phyloP scores from a whole-genome alignment of 92 coral and sea anemone species.

The Desmophyllum pertusum region DNA sequence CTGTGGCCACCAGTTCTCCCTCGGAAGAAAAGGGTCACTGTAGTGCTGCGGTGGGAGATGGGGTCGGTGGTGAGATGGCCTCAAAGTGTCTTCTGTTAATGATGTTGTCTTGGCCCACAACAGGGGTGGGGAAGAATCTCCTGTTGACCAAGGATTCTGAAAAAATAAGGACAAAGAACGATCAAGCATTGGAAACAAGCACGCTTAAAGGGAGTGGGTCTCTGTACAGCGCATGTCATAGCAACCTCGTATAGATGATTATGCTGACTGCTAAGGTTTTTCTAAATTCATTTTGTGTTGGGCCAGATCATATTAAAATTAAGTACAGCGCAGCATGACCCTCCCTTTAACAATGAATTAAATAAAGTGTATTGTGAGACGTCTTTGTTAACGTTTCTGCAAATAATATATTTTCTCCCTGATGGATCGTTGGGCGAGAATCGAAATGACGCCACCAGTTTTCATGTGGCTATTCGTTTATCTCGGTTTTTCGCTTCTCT shows the following conservation, averaged over 20 bases:
- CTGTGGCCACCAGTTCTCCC: conserved; percentile 80
- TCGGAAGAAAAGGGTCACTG: conserved; percentile 88
- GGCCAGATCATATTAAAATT: too few species aligned
- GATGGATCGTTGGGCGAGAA: background rate
- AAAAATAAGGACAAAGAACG: background rate
- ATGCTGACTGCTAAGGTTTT: background rate
- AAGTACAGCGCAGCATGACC: too few species aligned
- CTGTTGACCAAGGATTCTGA: conserved; percentile 83
- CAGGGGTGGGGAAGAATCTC: conserved; percentile 80
- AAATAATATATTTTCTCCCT: background rate
- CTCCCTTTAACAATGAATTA: too few species aligned
- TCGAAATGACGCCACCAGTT: background rate
- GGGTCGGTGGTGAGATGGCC: conserved; percentile 66
- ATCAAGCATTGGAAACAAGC: background rate
- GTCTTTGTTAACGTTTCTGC: background rate
- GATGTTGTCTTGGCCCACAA: conserved; percentile 83
- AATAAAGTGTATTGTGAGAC: too few species aligned
- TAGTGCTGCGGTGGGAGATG: conserved; percentile 80
- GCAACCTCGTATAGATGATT: background rate
- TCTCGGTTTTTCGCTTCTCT: background rate
- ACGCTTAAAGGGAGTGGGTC: background rate
- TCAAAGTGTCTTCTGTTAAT: conserved; percentile 71
- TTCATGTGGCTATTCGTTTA: background rate
- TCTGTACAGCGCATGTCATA: background rate
- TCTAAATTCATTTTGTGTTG: too few species aligned